A percentile compares a stretch with the other conserved stretches of the same genome.
phyloP scores from a whole-genome alignment of 2,888 invertebrate species.

The Achlya flavicornis region DNA sequence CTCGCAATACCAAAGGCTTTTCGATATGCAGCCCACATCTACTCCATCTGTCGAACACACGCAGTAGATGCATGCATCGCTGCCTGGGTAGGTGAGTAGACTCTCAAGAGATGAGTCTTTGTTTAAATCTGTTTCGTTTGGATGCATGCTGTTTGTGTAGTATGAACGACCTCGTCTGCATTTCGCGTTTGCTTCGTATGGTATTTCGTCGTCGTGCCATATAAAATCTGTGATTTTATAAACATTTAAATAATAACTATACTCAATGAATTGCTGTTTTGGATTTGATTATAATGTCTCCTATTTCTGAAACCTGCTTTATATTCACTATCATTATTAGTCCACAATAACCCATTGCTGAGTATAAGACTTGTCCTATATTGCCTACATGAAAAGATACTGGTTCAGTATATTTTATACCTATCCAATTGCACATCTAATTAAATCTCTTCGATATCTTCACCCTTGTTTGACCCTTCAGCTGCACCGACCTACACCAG shows the following conservation, averaged over 20 bases:
- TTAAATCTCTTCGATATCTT: no score
- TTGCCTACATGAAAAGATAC: no score
- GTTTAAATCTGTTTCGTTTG: slow-evolving; percentile 61
- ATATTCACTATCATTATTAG: no score
- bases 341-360: no score
- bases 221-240: slow-evolving; percentile 58
- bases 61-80: slow-evolving; percentile 59
- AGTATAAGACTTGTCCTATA: no score
- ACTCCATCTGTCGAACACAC: slow-evolving; percentile 55
- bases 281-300: not conserved
- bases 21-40: slow-evolving; percentile 49
- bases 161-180: slow-evolving; percentile 64
- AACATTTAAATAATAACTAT: not conserved
- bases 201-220: slow-evolving; percentile 76
- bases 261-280: not conserved
- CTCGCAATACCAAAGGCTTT: slow-evolving; percentile 61
- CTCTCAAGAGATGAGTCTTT: slow-evolving; percentile 47
- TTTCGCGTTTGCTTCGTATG: slow-evolving; percentile 54
- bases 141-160: slow-evolving; percentile 62
- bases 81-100: slow-evolving; percentile 54
- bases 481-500: slow-evolving; percentile 37
- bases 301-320: no score
- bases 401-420: no score
- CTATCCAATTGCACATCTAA: no score
- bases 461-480: slow-evolving; percentile 25